Evolutionary conservation across 2,797 vertebrate species (phyloP).

Genomic region (Poeciliopsis gracilis): DNA sequence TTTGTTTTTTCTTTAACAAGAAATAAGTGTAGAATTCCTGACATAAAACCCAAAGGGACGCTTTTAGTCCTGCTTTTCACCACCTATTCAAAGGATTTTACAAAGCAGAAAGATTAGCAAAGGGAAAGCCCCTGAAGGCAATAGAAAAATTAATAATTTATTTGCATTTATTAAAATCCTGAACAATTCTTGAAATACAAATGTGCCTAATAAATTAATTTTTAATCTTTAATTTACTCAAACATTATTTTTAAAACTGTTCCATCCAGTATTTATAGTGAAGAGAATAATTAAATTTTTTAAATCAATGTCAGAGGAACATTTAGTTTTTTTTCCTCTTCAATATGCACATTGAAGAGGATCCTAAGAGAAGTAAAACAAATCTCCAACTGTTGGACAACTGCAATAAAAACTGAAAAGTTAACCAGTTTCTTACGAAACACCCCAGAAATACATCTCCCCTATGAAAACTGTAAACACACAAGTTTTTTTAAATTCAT

Average conservation of each 20-base stretch:
- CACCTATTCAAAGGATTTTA: constrained; percentile 3
- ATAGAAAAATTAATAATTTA: background rate
- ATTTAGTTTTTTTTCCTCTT: background rate
- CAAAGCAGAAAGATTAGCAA: background rate
- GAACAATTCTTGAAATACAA: background rate
- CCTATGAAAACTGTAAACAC: background rate
- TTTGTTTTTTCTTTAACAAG: background rate
- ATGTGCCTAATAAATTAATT: background rate
- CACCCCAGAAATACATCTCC: background rate
- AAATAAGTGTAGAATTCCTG: background rate
- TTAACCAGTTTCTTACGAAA: background rate
- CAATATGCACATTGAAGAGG: background rate
- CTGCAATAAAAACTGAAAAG: background rate
- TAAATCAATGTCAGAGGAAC: background rate
- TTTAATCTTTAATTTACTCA: background rate
- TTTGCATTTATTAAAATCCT: background rate
- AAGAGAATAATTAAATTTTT: background rate
- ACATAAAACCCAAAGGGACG: background rate
- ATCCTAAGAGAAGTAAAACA: background rate
- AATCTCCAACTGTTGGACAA: background rate
- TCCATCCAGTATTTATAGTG: background rate
- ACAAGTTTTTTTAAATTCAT: background rate
- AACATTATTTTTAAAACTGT: background rate
- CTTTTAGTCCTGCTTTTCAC: background rate
- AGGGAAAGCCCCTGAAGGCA: background rate